Base-by-base conservation (phyloP, 2,888 invertebrate species). In the Sycophila texana region DNA sequence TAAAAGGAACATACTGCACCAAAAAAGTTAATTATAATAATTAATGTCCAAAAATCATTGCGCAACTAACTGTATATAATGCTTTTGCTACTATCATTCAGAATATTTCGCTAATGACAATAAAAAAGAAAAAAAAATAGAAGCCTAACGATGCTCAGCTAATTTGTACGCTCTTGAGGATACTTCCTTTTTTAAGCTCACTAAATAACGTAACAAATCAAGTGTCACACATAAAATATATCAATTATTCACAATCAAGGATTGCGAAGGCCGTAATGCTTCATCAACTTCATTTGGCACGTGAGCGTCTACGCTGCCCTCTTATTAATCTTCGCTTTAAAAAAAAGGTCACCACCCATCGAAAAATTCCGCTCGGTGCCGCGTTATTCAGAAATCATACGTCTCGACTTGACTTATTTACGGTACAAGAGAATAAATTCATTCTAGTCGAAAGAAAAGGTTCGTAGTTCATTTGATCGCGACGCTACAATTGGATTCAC, bases 241-340 rank as follows among this genome's bases (percentile, higher is more conserved):
- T 18, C 18, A 67, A 47, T 14, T 26, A 66, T 18, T 65, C 30
- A 49, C 39, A 26, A 39, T 22, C 49, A 63, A 68, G 51, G 61
- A 30, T 72, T 70, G 22, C 57, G 58, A 5, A 58, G 61, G 14
- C 30, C 47, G 16, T 39, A 57, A 49, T 57, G 26, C 68, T 65
- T 74, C 53, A 16, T 18, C 14, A 7, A 39, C 18, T 61, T 7
- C 72, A 55, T 74, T 79, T 74, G 70, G 79, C 79, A 79, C 79
- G 30, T 74, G 55, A 74, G 61, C 74, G 57, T 70, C 14, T 55
- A 58, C 65, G 16, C 26, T 49, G 51, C n/a, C 39, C 39, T 39
- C 39, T 10, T 39, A 10, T 10, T 10, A 10, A 39, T 39, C 39
- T 39, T 61, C 13, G 7, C 49, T 65, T 58, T 58, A 49, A 57